Base-by-base conservation (phyloP, 2,113 vertebrate genomes). In the Notothenia rossii region DNA sequence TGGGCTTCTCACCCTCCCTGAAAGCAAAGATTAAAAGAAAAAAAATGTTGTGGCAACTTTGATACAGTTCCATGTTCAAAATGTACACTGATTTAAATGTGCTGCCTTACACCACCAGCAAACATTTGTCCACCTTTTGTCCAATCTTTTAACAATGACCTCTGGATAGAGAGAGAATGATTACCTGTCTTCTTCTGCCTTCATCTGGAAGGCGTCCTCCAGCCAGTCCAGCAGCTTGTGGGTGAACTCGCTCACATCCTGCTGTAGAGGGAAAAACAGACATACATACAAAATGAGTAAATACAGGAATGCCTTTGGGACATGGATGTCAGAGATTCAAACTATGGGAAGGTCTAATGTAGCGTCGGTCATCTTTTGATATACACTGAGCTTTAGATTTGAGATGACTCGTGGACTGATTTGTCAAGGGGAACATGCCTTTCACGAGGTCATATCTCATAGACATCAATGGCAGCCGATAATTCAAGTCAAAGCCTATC, bases 171-270 rank as follows among this genome's bases (percentile, higher is more conserved):
- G 18, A 20, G 29, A 48, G 25, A 12, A 22, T 0, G 50, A 36
- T 89, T 86, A 95, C 95, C 94, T 89, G 82, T 98, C 97, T 76
- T 99, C 97, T 89, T 99, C 97, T 69, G 97, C 96, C 94, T 98
- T 98, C 91, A 98, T 98, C 94, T 99, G 97, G 91, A 99, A 99
- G 83, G 98, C 98, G 64, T 99, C 98, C 94, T 99, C 98, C 92
- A 99, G 93, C 98, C 98, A 99, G 88, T 99, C 98, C 87, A 99
- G 85, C 76, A 99, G 96, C 86, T 98, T 99, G 92, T 99, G 98
- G 72, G 98, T 99, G 92, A 99, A 99, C 92, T 99, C 98, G 77
- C 98, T 99, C 77, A 99, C 98, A 2, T 99, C 98, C 96, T 99
- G 98, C 98, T 99, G 95, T 94, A 89, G 80, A 85, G 25, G 29